phyloP scores from a whole-genome alignment of 2,888 invertebrate genomes.

The Oxystoma pomonae region DNA sequence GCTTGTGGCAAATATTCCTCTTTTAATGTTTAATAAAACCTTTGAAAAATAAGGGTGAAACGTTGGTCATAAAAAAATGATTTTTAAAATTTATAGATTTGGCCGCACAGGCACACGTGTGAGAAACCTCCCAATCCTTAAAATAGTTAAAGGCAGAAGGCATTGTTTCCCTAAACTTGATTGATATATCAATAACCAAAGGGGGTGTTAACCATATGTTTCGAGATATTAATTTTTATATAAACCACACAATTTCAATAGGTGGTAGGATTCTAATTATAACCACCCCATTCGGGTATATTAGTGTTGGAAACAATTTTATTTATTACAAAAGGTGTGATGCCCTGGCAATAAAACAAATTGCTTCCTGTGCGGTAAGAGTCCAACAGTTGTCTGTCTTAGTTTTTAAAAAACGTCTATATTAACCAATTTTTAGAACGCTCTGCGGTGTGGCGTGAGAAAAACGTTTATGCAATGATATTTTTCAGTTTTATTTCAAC shows the following conservation, averaged over 20 bases:
- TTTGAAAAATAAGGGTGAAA: too few species aligned
- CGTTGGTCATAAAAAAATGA: too few species aligned
- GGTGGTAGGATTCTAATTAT: constrained; percentile 22
- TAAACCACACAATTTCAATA: constrained; percentile 25
- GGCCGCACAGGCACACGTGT: too few species aligned
- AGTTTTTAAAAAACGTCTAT: constrained; percentile 15
- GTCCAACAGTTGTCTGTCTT: constrained; percentile 13
- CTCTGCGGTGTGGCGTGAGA: constrained; percentile 6
- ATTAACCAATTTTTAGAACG: constrained; percentile 12
- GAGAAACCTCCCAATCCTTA: neutral
- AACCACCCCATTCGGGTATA: constrained; percentile 24
- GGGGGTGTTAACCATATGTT: constrained; percentile 27
- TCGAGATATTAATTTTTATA: constrained; percentile 26
- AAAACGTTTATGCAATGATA: neutral
- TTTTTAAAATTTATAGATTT: too few species aligned
- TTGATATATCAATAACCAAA: constrained; percentile 33
- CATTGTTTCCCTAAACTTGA: constrained; percentile 21
- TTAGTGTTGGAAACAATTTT: constrained; percentile 26
- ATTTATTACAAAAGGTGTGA: constrained; percentile 28
- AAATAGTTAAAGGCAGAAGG: constrained; percentile 6
- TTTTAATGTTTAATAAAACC: too few species aligned
- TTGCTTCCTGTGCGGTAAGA: constrained; percentile 31
- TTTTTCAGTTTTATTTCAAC: neutral
- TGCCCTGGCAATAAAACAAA: constrained; percentile 28
- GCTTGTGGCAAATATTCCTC: too few species aligned